These are phyloP conservation scores for Sphinx pinastri DNA, from an alignment of 2,888 invertebrate genomes.

Conservation along the genomic window DNA sequence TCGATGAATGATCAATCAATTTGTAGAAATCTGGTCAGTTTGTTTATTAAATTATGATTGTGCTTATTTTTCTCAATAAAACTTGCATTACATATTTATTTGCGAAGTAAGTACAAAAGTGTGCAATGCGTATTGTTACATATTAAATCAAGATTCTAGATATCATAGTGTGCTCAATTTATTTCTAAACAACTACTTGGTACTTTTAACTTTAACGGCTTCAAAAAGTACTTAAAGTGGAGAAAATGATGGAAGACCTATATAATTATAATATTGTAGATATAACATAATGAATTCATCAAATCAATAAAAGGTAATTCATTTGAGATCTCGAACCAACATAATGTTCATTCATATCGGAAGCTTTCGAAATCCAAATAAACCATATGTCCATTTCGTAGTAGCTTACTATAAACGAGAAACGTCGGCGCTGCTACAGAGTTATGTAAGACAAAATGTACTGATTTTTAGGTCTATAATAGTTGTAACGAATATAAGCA, in stretches of 20 bases:
- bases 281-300: background rate
- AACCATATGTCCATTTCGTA: slow-evolving; percentile 17
- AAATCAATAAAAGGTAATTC: background rate
- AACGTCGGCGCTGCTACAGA: background rate
- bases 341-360: background rate
- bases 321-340: background rate
- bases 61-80: too few relatives aligned
- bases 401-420: slow-evolving; percentile 6
- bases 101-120: too few relatives aligned
- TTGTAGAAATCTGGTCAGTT: background rate
- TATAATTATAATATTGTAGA: background rate
- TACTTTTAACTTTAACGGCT: slow-evolving; percentile 15
- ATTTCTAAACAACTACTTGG: background rate
- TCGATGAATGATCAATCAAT: slow-evolving; percentile 53
- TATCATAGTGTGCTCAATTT: background rate
- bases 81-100: too few relatives aligned
- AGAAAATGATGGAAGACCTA: too few relatives aligned
- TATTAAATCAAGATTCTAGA: background rate
- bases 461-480: background rate
- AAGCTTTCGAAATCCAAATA: background rate
- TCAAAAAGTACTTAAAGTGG: background rate
- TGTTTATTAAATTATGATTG: background rate
- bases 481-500: background rate
- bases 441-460: background rate
- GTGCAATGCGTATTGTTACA: too few relatives aligned